Evolutionary conservation across 1,140 invertebrate genomes (phyloP).

Genomic region (Brachystomella parvula): DNA sequence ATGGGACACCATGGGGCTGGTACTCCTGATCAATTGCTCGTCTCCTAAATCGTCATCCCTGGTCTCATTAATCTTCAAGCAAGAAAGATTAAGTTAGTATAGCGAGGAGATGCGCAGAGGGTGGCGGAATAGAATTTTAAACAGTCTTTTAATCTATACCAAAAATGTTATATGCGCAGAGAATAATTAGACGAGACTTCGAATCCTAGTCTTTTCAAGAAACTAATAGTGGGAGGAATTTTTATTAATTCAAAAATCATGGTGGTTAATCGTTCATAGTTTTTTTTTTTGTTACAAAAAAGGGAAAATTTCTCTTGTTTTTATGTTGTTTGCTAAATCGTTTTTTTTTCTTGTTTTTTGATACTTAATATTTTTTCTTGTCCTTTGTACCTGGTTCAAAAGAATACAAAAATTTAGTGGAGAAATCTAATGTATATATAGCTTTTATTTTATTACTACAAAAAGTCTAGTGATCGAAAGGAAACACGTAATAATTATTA

Average conservation of each 20-base stretch:
- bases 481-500: not conserved
- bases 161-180: too few relatives aligned
- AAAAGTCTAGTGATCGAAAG: constrained; percentile 1
- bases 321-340: constrained; percentile 1
- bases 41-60: constrained; percentile 2
- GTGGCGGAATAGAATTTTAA: not conserved
- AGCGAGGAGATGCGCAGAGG: not conserved
- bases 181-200: too few relatives aligned
- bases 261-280: too few relatives aligned
- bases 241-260: not conserved
- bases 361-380: constrained; percentile 10
- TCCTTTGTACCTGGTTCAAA: constrained; percentile 10
- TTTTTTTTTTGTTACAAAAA: too few relatives aligned
- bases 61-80: too few relatives aligned
- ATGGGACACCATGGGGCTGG: constrained; percentile 6
- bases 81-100: too few relatives aligned
- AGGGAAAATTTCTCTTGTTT: not conserved
- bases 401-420: constrained; percentile 2
- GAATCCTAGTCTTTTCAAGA: too few relatives aligned
- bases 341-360: not conserved
- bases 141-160: too few relatives aligned
- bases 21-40: not conserved
- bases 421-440: too few relatives aligned
- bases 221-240: too few relatives aligned
- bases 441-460: constrained; percentile 6